Base-by-base conservation (phyloP, 2,888 invertebrate species). In the Doris montereyensis region DNA sequence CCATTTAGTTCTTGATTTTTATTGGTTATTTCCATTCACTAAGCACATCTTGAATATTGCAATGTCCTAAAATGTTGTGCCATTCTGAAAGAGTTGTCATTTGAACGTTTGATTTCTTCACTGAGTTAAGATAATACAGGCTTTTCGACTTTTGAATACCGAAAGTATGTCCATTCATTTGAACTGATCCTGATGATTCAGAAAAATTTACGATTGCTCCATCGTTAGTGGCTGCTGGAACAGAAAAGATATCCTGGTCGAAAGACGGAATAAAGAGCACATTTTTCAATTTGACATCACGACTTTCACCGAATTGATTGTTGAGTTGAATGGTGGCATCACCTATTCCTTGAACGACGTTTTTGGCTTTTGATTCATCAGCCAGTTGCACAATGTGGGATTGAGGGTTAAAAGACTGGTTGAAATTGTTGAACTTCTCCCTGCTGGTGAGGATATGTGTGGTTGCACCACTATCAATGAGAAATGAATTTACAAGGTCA, bases 181-280 rank as follows among this genome's bases (percentile, higher is more conserved):
- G 5, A 10, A 41, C 17, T 17, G 52, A 41, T 41, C 52, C 52
- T 17, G 60, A 28, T 30, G 26, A 79, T 52, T 76, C 75, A 21
- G 60, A 24, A 67, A 84, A 83, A n/a, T 32, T 73, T 2, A 84
- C 73, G 0, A 32, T 74, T 24, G 77, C 84, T 3, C 82, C 80
- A 13, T 79, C 80, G 13, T 79, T 70, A 28, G 79, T 79, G 30
- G 81, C 83, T 28, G 82, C 82, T 41, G 81, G 81, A 17, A n/a
- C 84, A 30, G 84, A 84, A 41, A 84, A 84, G 35, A 84, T 84
- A 62, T 82, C 71, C 57, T 81, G 79, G 13, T 26, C 17, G 70
- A 70, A 83, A 17, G 81, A 70, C 21, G 83, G 83, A 1, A 83
- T 73, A 74, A 30, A 76, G 34, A 84, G 68, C 8, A 81, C 83